phyloP scores from a whole-genome alignment of 2,797 vertebrate genomes.

The Rhabdophis nuchalis region DNA sequence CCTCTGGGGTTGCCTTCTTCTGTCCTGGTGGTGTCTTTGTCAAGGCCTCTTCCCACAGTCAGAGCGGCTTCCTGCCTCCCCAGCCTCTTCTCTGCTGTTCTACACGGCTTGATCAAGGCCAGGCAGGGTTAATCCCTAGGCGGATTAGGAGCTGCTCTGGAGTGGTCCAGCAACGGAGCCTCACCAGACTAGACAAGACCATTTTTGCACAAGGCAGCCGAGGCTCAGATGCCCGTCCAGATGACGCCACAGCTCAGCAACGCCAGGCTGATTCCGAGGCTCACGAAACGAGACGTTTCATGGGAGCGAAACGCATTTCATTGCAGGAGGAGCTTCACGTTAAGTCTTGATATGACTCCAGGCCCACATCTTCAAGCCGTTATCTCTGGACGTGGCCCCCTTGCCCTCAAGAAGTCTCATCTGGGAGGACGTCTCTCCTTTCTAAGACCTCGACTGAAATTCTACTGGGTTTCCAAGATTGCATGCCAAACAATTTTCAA shows the following conservation, averaged over 20 bases:
- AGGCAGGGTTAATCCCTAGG: background rate
- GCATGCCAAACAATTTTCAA: background rate
- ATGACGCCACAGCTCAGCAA: background rate
- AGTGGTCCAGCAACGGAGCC: background rate
- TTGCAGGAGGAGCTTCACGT: background rate
- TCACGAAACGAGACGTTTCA: background rate
- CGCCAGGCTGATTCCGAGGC: background rate
- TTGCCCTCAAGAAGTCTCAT: background rate
- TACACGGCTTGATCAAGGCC: background rate
- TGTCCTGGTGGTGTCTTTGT: background rate
- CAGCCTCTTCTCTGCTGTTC: background rate
- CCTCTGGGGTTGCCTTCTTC: background rate
- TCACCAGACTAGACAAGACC: background rate
- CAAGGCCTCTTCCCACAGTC: background rate
- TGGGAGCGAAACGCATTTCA: accelerated
- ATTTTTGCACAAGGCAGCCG: background rate
- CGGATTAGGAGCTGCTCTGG: background rate
- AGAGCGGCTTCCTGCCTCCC: background rate
- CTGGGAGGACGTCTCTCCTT: slow-evolving; percentile 18
- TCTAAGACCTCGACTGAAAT: slow-evolving; percentile 6
- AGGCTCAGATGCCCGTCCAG: background rate
- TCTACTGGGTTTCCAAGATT: background rate
- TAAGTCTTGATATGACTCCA: background rate
- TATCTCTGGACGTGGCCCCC: background rate
- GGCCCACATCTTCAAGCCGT: accelerated